phyloP scores from a whole-genome alignment of 2,888 invertebrate species.

The Idaea dimidiata region DNA sequence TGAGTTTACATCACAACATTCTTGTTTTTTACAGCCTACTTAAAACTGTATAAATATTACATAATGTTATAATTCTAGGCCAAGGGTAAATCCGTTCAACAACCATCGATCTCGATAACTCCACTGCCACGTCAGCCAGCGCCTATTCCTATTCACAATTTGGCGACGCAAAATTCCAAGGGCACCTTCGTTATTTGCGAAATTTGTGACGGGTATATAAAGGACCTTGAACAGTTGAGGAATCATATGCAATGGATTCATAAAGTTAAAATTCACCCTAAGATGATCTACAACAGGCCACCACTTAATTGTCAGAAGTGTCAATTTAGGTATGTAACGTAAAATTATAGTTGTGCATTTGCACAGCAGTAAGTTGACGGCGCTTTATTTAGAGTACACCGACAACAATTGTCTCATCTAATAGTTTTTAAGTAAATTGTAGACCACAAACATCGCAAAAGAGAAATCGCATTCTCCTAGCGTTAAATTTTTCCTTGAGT shows the following conservation, averaged over 20 bases:
- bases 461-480: no score
- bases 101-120: conserved; percentile 95
- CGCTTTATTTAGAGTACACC: not conserved
- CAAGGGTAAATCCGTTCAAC: conserved; percentile 63
- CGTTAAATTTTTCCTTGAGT: no score
- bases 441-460: no score
- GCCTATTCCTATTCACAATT: conserved; percentile 48
- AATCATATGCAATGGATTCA: conserved; percentile 99
- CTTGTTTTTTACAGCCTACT: not conserved
- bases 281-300: conserved; percentile 96
- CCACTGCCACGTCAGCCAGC: conserved; percentile 84
- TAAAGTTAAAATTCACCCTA: conserved; percentile 97
- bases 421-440: no score
- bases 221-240: conserved; percentile 94
- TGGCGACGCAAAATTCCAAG: conserved; percentile 72
- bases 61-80: conserved; percentile 28
- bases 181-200: conserved; percentile 96
- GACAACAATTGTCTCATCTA: no score
- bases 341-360: not conserved
- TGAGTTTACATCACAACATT: not conserved
- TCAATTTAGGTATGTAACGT: conserved; percentile 83
- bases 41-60: not conserved
- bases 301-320: conserved; percentile 98
- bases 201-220: conserved; percentile 98
- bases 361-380: no score